A percentile compares a stretch with the other conserved stretches of the same genome.
Conservation (phyloP, 1,140 invertebrate genomes). For the Drosophila nikananu region DNA sequence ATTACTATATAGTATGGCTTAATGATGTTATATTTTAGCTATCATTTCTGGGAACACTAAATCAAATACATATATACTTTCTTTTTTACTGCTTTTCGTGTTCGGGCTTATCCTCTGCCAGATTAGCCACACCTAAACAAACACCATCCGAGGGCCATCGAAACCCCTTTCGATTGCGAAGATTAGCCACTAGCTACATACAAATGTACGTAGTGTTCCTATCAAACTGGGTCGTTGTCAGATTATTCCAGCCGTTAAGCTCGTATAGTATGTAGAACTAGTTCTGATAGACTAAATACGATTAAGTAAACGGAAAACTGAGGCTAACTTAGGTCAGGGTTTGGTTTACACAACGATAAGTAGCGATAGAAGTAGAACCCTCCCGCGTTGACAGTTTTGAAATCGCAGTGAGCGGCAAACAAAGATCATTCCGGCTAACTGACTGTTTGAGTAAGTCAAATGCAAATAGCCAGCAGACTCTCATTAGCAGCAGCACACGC, state of each 20-base stretch:
- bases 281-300: background rate
- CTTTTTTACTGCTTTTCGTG: background rate
- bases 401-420: background rate
- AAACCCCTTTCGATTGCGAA: conserved; percentile 36
- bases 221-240: conserved; percentile 49
- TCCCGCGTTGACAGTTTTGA: background rate
- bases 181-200: conserved; percentile 20
- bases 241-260: conserved; percentile 21
- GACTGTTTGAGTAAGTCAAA: conserved; percentile 44
- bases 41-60: background rate
- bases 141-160: conserved; percentile 1
- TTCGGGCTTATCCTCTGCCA: background rate
- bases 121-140: conserved; percentile 27
- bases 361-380: no score
- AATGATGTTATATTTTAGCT: background rate
- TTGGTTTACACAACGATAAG: conserved; percentile 25
- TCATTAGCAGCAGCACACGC: conserved; percentile 61
- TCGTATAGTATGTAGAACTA: background rate
- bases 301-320: conserved; percentile 1
- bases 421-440: conserved; percentile 37
- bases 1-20: background rate
- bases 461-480: conserved; percentile 55
- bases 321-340: conserved; percentile 33
- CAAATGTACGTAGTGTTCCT: background rate
- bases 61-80: background rate